phyloP scores from a whole-genome alignment of 2,797 vertebrate species.

The Chaenodraco wilsoni region DNA sequence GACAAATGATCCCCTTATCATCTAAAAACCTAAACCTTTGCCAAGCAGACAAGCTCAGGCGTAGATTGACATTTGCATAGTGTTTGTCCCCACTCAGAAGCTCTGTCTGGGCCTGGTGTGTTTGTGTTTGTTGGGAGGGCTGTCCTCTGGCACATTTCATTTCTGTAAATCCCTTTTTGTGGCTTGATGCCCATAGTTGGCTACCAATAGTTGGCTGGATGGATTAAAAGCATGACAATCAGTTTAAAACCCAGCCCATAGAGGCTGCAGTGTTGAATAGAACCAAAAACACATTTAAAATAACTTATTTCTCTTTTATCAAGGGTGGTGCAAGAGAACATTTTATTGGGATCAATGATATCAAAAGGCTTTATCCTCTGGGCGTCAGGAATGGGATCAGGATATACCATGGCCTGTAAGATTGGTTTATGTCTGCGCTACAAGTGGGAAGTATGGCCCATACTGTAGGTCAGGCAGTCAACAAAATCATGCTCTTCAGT shows the following conservation, averaged over 20 bases:
- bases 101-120: slow-evolving; percentile 6
- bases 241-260: slow-evolving; percentile 15
- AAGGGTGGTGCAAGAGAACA: not conserved
- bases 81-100: slow-evolving; percentile 27
- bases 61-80: slow-evolving; percentile 3
- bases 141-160: slow-evolving; percentile 27
- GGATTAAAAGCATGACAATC: slow-evolving; percentile 21
- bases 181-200: slow-evolving; percentile 34
- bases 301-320: too few relatives aligned
- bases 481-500: not conserved
- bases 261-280: not conserved
- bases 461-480: slow-evolving; percentile 3
- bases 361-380: slow-evolving; percentile 6
- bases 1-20: not conserved
- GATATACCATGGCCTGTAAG: slow-evolving; percentile 1
- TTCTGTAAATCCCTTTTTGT: slow-evolving; percentile 43
- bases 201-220: slow-evolving; percentile 7
- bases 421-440: not conserved
- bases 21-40: not conserved
- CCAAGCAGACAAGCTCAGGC: slow-evolving; percentile 6
- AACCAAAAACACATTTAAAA: not conserved
- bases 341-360: not conserved
- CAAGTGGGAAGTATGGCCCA: not conserved
- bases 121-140: slow-evolving; percentile 25
- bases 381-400: not conserved